Percentiles rank a stretch among this genome's conserved stretches.
phyloP scores from a whole-genome alignment of 2,113 vertebrate genomes.

The Aleadryas rufinucha region DNA sequence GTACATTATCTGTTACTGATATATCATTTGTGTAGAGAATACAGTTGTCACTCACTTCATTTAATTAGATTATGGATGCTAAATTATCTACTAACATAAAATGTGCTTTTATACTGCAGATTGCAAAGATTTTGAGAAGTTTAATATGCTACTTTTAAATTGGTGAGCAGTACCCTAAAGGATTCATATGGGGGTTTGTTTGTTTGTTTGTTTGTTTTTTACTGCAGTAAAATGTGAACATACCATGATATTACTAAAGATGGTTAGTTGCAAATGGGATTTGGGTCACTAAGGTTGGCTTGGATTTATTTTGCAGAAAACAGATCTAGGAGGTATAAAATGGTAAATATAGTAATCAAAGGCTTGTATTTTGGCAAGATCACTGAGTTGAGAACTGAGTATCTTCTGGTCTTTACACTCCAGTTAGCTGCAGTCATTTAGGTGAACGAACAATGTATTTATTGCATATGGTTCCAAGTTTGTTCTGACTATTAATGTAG shows the following conservation, averaged over 20 bases:
- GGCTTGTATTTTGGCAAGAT: constrained; percentile 17
- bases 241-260: constrained; percentile 35
- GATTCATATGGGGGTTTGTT: constrained; percentile 29
- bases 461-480: background rate
- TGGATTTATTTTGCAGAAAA: constrained; percentile 67
- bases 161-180: constrained; percentile 72
- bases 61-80: constrained; percentile 79
- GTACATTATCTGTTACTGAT: constrained; percentile 65
- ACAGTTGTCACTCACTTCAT: constrained; percentile 77
- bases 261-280: constrained; percentile 69
- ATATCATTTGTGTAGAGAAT: constrained; percentile 67
- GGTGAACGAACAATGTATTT: constrained; percentile 35
- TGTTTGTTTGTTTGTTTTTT: constrained; percentile 38
- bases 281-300: constrained; percentile 62
- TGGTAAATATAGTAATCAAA: constrained; percentile 45
- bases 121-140: constrained; percentile 75
- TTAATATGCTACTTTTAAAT: constrained; percentile 77
- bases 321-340: constrained; percentile 16
- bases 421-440: constrained; percentile 36
- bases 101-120: constrained; percentile 77
- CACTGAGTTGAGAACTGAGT: constrained; percentile 1
- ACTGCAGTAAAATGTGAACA: constrained; percentile 52
- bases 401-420: constrained; percentile 36
- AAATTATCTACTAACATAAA: constrained; percentile 79
- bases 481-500: constrained; percentile 1